Evolutionary conservation across 2,113 vertebrate genomes (phyloP), one percentile per base, ranked within the genome.

Genomic region (Perca schrenkii): DNA sequence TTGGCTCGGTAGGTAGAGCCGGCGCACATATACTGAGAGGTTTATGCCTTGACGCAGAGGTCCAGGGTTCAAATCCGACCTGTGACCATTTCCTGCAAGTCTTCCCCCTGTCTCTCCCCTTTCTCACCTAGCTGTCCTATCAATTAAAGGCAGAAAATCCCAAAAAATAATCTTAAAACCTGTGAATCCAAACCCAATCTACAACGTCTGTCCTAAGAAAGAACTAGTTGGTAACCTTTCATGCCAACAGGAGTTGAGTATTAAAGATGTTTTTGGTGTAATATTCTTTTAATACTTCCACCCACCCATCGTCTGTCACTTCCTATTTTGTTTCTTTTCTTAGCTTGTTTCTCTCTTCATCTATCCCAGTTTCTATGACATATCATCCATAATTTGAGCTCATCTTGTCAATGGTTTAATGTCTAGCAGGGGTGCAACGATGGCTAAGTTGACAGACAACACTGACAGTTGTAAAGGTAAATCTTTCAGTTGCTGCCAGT

Each of bases 401-500:
- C 63, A 47, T 78, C 31, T 47, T 65, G 43, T 76, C 62, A 25
- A 19, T 74, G 56, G 56, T 75, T 71, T 58, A 84, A 34, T 87
- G 46, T 67, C 67, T 47, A 8, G n/a, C 46, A 25, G 65, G 46
- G 58, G 57, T 60, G 17, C 54, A 19, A 52, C 13, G 28, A 19
- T 46, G 22, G 49, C 63, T 73, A 31, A 71, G 68, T 65, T 78
- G 60, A 43, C 83, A 70, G 22, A 75, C 57, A 56, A 54, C 64
- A 16, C 49, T 61, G 65, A 56, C 52, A 65, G 67, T 66, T 67
- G 50, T 17, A 65, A 82, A 76, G 66, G 68, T 54, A 78, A 74
- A 88, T 62, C 74, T 66, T 80, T 87, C 68, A 85, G 28, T 36
- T 58, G 65, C 74, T 80, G 77, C 66, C 69, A 67, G 64, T 58